These are phyloP conservation scores for Lepisosteus osseus DNA, from an alignment of 2,113 vertebrate species.

Conservation along the genomic window DNA sequence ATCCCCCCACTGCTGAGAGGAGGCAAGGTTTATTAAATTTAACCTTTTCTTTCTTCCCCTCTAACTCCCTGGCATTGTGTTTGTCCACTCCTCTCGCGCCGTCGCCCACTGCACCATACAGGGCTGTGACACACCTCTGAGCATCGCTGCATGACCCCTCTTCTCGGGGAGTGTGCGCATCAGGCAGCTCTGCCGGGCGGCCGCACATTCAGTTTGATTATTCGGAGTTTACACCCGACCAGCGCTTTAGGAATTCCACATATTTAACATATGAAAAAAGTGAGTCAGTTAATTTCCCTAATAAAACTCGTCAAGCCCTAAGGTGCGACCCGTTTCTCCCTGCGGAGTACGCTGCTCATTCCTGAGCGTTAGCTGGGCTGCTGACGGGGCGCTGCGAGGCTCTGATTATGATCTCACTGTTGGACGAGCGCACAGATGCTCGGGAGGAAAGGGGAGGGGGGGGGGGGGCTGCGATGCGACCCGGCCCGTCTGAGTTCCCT, in stretches of 20 bases:
- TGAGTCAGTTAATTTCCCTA: slow-evolving; percentile 46
- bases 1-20: slow-evolving; percentile 7
- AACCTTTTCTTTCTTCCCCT: not conserved
- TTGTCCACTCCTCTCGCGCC: slow-evolving; percentile 14
- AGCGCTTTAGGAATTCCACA: too few species aligned
- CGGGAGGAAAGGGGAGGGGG: slow-evolving; percentile 49
- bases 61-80: slow-evolving; percentile 3
- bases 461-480: slow-evolving; percentile 43
- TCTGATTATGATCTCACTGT: slow-evolving; percentile 73
- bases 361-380: slow-evolving; percentile 72
- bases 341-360: slow-evolving; percentile 57
- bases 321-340: slow-evolving; percentile 67
- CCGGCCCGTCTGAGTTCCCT: slow-evolving; percentile 56
- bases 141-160: slow-evolving; percentile 16
- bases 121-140: not conserved
- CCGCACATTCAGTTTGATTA: too few species aligned
- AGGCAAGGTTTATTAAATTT: slow-evolving; percentile 3
- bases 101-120: not conserved
- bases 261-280: not conserved
- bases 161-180: slow-evolving; percentile 2
- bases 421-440: slow-evolving; percentile 64
- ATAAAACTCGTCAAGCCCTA: slow-evolving; percentile 52
- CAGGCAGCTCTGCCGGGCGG: too few species aligned
- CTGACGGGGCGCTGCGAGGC: slow-evolving; percentile 74
- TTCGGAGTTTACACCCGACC: too few species aligned